phyloP scores from a whole-genome alignment of 2,797 vertebrate genomes.

The Rhodeus uyekii region DNA sequence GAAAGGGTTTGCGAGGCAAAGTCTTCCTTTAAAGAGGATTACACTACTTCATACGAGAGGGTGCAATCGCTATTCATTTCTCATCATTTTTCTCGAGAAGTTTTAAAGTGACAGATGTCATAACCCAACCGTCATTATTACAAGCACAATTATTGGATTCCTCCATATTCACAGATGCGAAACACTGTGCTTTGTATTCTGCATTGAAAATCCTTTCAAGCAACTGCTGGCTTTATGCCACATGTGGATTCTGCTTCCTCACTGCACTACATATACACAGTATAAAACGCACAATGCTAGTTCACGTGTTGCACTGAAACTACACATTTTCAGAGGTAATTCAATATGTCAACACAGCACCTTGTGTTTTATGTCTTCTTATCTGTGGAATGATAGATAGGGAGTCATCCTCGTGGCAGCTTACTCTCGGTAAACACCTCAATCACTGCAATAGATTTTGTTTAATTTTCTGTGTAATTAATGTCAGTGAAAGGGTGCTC shows the following conservation, averaged over 20 bases:
- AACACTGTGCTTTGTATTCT: conserved; percentile 39
- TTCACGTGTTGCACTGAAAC: conserved; percentile 46
- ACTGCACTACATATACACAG: conserved; percentile 16
- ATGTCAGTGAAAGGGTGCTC: conserved; percentile 35
- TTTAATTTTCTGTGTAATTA: conserved; percentile 59
- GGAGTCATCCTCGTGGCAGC: conserved; percentile 32
- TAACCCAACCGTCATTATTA: conserved; percentile 78
- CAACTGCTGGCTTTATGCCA: conserved; percentile 54
- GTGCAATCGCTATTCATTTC: conserved; percentile 80
- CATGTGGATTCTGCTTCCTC: conserved; percentile 57
- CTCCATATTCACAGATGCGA: conserved; percentile 9
- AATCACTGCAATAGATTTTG: conserved; percentile 53
- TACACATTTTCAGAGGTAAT: conserved; percentile 60
- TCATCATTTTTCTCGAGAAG: conserved; percentile 76
- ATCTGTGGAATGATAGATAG: conserved; percentile 47
- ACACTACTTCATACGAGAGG: conserved; percentile 76
- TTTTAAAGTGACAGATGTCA: conserved; percentile 80
- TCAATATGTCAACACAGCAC: conserved; percentile 47
- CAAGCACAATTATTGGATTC: conserved; percentile 72
- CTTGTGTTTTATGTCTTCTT: conserved; percentile 56
- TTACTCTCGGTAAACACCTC: conserved; percentile 49
- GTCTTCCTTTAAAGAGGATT: conserved; percentile 75
- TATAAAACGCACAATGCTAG: background rate
- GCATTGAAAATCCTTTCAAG: conserved; percentile 68
- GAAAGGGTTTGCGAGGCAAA: conserved; percentile 74